Conservation (phyloP, 2,113 vertebrate genomes). For the Ibidorhyncha struthersii region DNA sequence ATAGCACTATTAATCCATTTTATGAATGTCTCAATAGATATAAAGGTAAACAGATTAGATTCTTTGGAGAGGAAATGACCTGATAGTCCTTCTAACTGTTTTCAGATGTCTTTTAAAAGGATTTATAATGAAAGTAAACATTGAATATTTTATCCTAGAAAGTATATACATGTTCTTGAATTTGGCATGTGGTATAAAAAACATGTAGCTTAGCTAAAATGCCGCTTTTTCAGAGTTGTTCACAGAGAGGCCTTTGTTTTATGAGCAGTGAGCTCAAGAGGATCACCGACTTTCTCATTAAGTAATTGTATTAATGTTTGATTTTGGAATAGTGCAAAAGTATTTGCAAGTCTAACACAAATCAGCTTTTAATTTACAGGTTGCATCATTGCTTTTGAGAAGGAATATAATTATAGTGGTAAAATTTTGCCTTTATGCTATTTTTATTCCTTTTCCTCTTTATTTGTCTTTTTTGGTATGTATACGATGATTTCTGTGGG, state of each 20-base stretch:
- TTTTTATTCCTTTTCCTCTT: neutral
- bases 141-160: constrained; percentile 60
- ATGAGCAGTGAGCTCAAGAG: constrained; percentile 5
- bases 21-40: constrained; percentile 53
- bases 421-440: neutral
- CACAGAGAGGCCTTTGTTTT: constrained; percentile 38
- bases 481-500: neutral
- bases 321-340: neutral
- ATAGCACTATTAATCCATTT: constrained; percentile 20
- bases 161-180: constrained; percentile 41
- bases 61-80: constrained; percentile 47
- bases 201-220: constrained; percentile 38
- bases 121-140: constrained; percentile 66
- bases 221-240: constrained; percentile 42
- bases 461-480: neutral
- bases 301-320: constrained; percentile 10
- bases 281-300: constrained; percentile 33
- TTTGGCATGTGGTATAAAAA: constrained; percentile 51
- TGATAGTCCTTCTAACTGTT: constrained; percentile 59
- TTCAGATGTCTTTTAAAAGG: constrained; percentile 68
- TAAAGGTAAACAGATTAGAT: constrained; percentile 65
- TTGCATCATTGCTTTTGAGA: neutral
- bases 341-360: constrained; percentile 24
- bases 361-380: neutral
- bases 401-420: neutral